Percentiles rank a stretch among this genome's conserved stretches.
Evolutionary conservation across 2,888 invertebrate genomes (phyloP).

Genomic region (Rotaria socialis): DNA sequence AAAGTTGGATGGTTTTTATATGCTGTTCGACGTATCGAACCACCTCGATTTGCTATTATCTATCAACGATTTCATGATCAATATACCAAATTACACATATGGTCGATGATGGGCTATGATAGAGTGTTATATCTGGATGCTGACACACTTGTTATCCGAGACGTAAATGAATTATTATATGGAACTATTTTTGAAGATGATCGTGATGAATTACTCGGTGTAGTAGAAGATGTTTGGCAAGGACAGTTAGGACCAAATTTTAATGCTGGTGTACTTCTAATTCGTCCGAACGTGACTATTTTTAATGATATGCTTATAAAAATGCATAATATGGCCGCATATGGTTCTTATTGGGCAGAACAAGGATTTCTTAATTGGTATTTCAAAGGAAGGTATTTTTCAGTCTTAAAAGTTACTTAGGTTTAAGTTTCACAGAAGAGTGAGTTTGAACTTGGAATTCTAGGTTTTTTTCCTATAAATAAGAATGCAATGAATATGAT

Average conservation of each 20-base stretch:
- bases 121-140: not conserved
- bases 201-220: not conserved
- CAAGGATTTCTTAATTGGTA: slow-evolving; percentile 7
- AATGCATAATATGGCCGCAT: not conserved
- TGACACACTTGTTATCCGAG: not conserved
- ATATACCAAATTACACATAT: not conserved
- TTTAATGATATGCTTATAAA: not conserved
- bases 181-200: not conserved
- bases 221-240: not conserved
- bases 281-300: not conserved
- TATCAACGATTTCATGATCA: not conserved
- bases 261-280: not conserved
- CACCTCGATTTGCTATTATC: not conserved
- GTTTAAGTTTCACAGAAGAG: too few relatives aligned
- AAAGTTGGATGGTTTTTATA: not conserved
- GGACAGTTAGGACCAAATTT: not conserved
- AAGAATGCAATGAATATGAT: too few relatives aligned
- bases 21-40: not conserved
- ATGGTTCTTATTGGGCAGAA: not conserved
- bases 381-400: not conserved
- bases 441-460: too few relatives aligned
- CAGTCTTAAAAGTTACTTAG: too few relatives aligned
- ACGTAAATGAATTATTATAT: not conserved
- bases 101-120: not conserved
- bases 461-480: too few relatives aligned